Base-by-base conservation (phyloP, 2,888 invertebrate genomes). In the Cyrtodaria siliqua region DNA sequence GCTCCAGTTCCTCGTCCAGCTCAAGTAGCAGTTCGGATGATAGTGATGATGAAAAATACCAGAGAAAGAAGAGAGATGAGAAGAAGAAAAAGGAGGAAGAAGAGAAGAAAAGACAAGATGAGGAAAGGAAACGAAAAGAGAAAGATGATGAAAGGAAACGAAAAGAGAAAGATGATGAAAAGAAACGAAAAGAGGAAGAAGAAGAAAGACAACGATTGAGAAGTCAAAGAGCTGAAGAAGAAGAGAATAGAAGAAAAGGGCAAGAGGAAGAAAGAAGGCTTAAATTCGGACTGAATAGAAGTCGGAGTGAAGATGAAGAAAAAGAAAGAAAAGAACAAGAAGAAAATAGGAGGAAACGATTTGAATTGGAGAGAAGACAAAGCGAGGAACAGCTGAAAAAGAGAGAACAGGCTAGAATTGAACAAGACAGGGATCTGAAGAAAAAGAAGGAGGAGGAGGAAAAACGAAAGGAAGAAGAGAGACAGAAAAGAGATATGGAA, bases 31-130 rank as follows among this genome's bases (percentile, higher is more conserved):
- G 55, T 20, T 55, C 69, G 9, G 62, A 66, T 16, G 70, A 77
- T 33, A 77, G 66, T 40, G 71, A 72, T 18, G 68, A 64, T 40
- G 72, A 72, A 57, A 78, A 44, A 24, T 66, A 60, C 49, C 26
- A 63, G 55, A 57, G 61, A 29, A 63, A 70, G 33, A 59, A 40
- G 53, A 42, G 29, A n/a, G 40, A 23, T 20, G 53, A n/a, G 47
- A 56, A 29, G 27, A 56, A 29, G n/a, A 55, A 44, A 49, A 62
- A 59, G 49, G 70, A 29, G 20, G 18, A 49, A 50, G 33, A 42
- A 63, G 18, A 49, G 42, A 23, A 42, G 59, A 18, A 20, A 49
- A 18, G 47, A 55, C 38, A 61, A 42, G 61, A 67, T 53, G 60
- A 47, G 27, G 20, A 18, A 20, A 44, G 16, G 44, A 42, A 0